Conservation (phyloP, 2,888 invertebrate species). For the Polydrusus tereticollis region DNA sequence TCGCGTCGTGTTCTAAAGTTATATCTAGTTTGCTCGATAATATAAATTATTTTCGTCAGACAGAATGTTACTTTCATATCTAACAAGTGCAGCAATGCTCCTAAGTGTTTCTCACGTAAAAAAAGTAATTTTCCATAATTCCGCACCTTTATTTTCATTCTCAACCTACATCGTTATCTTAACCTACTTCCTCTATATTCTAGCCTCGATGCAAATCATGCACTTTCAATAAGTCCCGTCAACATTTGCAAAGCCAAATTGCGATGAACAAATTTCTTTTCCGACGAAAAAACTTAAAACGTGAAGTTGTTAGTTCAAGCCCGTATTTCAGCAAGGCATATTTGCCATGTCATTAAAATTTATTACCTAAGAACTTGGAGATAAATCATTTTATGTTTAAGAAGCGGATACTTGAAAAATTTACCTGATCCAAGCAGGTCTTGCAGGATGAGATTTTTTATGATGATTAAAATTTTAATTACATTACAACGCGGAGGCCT, state of each 20-base stretch:
- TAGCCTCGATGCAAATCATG: constrained; percentile 2
- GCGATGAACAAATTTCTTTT: constrained; percentile 17
- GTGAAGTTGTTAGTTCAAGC: constrained; percentile 33
- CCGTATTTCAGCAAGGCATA: constrained; percentile 21
- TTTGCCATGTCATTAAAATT: constrained; percentile 39
- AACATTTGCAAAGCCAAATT: constrained; percentile 25
- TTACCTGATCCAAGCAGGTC: not conserved
- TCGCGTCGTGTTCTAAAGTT: not conserved
- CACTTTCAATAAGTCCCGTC: constrained; percentile 23
- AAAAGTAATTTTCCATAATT: not conserved
- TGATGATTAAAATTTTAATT: not conserved
- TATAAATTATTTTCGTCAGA: too few relatives aligned
- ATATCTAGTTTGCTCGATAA: not conserved
- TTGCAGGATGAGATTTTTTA: not conserved
- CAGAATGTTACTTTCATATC: not conserved
- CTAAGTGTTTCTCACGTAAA: not conserved
- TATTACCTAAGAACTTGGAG: constrained; percentile 23
- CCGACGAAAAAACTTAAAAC: constrained; percentile 14
- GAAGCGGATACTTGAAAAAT: not conserved
- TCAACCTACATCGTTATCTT: constrained; percentile 8
- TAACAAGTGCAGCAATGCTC: not conserved
- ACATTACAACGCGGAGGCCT: not conserved
- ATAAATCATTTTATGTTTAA: constrained; percentile 9
- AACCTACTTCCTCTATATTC: constrained; percentile 15
- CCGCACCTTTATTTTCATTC: constrained; percentile 5